Conservation (phyloP, 2,797 vertebrate genomes). For the Phoeniculus purpureus region DNA sequence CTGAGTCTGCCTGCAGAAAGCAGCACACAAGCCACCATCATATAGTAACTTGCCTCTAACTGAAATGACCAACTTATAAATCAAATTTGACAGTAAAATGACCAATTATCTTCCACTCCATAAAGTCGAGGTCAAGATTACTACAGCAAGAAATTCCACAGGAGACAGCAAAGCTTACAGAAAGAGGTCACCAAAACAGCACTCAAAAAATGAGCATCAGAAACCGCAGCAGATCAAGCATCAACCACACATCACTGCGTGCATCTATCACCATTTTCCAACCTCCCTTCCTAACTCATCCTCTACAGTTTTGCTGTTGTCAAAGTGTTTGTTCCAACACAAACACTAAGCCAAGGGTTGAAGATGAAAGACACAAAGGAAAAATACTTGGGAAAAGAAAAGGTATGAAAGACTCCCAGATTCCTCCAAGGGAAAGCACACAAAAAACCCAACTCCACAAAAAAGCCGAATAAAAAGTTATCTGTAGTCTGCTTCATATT, state of each 20-base stretch:
- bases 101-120: not conserved
- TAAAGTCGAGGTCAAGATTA: not conserved
- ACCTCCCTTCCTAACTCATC: not conserved
- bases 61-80: not conserved
- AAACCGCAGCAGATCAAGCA: not conserved
- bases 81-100: not conserved
- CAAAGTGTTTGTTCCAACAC: not conserved
- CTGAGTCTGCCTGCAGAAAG: not conserved
- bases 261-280: fast-evolving
- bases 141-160: not conserved
- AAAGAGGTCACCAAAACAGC: not conserved
- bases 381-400: not conserved
- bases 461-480: not conserved
- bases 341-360: not conserved
- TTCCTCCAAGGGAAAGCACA: not conserved
- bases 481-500: not conserved
- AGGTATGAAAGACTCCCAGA: not conserved
- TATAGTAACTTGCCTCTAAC: not conserved
- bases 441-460: not conserved
- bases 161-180: not conserved
- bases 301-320: not conserved
- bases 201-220: not conserved
- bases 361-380: not conserved
- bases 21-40: not conserved
- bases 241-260: not conserved